These are phyloP conservation scores for Lathamus discolor DNA, from an alignment of 2,113 vertebrate species.

Conservation along the genomic window DNA sequence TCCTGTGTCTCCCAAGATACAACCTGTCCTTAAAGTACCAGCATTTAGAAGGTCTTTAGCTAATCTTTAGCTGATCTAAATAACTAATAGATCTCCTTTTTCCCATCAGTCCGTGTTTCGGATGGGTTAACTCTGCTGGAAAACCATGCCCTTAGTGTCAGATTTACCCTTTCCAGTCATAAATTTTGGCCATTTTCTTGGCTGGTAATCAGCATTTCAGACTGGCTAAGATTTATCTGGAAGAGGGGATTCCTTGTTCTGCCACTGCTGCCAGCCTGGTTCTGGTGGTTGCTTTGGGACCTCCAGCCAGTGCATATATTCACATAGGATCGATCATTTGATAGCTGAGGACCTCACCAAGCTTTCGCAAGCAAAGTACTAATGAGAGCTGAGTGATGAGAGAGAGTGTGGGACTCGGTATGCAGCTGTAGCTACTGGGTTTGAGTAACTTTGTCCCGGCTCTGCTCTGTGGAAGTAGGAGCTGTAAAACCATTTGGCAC, in stretches of 20 bases:
- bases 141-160: neutral
- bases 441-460: neutral
- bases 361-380: neutral
- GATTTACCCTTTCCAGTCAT: neutral
- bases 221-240: neutral
- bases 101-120: neutral
- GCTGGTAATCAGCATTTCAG: neutral
- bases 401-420: neutral
- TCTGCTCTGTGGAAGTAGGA: neutral
- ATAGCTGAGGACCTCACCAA: neutral
- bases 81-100: neutral
- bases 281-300: neutral
- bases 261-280: neutral
- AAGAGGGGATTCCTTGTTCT: neutral
- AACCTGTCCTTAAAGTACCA: neutral
- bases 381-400: neutral
- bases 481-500: conserved; percentile 17
- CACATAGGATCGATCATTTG: neutral
- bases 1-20: neutral
- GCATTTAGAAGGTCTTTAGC: neutral
- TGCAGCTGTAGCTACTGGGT: neutral
- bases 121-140: neutral
- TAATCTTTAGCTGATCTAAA: neutral
- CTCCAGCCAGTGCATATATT: accelerated
- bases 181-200: neutral